Conservation (phyloP, 2,888 invertebrate species). For the Ligdia adustata region DNA sequence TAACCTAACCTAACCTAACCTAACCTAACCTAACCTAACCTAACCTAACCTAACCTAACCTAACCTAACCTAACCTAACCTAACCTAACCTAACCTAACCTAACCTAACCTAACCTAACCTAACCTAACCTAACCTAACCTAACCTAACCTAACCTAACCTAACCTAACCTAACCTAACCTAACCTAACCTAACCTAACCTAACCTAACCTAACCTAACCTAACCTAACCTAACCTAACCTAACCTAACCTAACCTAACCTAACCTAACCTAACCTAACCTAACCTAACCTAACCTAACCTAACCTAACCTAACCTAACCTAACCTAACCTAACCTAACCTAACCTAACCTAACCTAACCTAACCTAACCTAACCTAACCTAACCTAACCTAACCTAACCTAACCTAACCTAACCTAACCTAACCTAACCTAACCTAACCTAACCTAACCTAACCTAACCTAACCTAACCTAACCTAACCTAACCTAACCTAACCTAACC, state of each 20-base stretch:
- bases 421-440: constrained; percentile 12
- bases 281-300: constrained; percentile 6
- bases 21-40: constrained; percentile 5
- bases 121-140: constrained; percentile 6
- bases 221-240: constrained; percentile 6
- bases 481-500: constrained; percentile 14
- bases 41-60: constrained; percentile 6
- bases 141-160: constrained; percentile 5
- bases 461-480: constrained; percentile 10
- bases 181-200: constrained; percentile 1
- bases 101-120: too few species aligned
- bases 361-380: constrained; percentile 6
- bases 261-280: constrained; percentile 6
- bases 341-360: constrained; percentile 57
- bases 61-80: constrained; percentile 6
- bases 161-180: constrained; percentile 6
- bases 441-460: constrained; percentile 14
- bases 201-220: constrained; percentile 6
- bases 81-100: constrained; percentile 6
- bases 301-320: constrained; percentile 20
- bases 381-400: constrained; percentile 5
- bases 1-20: neutral
- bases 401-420: constrained; percentile 11
- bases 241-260: constrained; percentile 6
- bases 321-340: constrained; percentile 76